A percentile compares a stretch with the other conserved stretches of the same genome.
Conservation (phyloP, 64 coral and sea anemone genomes). For the Platygyra sinensis region DNA sequence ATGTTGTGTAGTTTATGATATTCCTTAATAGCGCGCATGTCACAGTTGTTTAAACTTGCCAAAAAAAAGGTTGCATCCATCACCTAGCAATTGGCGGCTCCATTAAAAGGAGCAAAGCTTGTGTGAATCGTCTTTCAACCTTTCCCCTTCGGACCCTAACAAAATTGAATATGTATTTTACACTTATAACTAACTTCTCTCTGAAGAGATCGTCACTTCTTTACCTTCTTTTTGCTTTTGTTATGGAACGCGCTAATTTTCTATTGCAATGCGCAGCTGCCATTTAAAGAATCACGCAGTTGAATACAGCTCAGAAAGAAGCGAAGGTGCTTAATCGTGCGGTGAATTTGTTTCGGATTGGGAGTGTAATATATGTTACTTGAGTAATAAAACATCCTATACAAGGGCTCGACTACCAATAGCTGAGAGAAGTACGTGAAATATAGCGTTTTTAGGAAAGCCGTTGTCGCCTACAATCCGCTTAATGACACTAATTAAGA, state of each 20-base stretch:
- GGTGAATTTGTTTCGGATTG: not conserved
- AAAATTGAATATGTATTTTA: not conserved
- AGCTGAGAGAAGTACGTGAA: conserved; percentile 10
- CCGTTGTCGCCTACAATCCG: conserved; percentile 42
- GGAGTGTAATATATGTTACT: conserved; percentile 43
- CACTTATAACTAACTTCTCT: not conserved
- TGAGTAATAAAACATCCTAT: conserved; percentile 9
- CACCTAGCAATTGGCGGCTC: not conserved
- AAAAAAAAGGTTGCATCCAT: not conserved
- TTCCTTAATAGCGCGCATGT: not conserved
- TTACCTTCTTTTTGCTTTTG: too few relatives aligned
- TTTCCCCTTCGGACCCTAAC: not conserved
- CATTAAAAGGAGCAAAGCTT: not conserved
- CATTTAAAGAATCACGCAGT: not conserved
- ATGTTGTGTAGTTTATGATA: conserved; percentile 19
- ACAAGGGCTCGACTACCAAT: conserved; percentile 11
- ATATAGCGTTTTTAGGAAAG: conserved; percentile 15
- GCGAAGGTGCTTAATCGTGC: not conserved
- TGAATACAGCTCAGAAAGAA: not conserved
- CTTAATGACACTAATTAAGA: conserved; percentile 97
- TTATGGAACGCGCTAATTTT: too few relatives aligned
- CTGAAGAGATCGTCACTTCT: not conserved
- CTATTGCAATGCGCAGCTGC: too few relatives aligned
- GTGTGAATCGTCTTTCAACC: conserved; percentile 2
- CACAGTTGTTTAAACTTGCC: not conserved